Evolutionary conservation across 2,888 invertebrate genomes (phyloP), one percentile per base, ranked within the genome.

Genomic region (Lymantria dispar): DNA sequence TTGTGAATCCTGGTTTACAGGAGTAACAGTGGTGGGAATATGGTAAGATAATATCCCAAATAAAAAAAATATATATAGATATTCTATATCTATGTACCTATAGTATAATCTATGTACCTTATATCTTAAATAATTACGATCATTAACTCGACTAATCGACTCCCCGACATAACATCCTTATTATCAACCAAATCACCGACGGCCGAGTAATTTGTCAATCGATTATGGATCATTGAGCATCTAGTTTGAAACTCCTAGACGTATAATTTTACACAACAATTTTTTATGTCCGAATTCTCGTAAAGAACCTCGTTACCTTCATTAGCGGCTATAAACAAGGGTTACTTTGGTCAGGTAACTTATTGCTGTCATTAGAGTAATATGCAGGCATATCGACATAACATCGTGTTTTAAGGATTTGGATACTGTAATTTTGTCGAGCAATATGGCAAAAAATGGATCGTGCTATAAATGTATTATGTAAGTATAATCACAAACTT

Each of bases 271-370:
- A 50, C 48, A 39, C 56, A 48, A 64, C 63, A 57, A 42, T 42
- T 42, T 55, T 48, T 68, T 71, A 58, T 58, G 68, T 72, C 70
- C 75, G 80, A 80, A 60, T 52, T 60, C 62, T 64, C 62, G 65
- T 72, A 76, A 86, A 85, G 85, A 86, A 83, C 15, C 84, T 85
- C 80, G 85, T 85, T 86, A 83, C 68, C 68, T 78, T 80, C 77
- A 85, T 86, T 85, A 85, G 77, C 76, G 81, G 78, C 83, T 83
- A 86, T 86, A 86, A 85, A 85, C 74, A 68, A 78, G 80, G 74
- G 78, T 60, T 74, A 49, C 37, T 41, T 33, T 43, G 45, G 42
- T 36, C 52, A 70, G 68, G 65, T 70, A 68, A 69, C 68, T 79
- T 84, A 80, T 84, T 81, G 68, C 68, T 67, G 77, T 83, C 82